Base-by-base conservation (phyloP, 2,113 vertebrate species). In the Chaetodon trifascialis region DNA sequence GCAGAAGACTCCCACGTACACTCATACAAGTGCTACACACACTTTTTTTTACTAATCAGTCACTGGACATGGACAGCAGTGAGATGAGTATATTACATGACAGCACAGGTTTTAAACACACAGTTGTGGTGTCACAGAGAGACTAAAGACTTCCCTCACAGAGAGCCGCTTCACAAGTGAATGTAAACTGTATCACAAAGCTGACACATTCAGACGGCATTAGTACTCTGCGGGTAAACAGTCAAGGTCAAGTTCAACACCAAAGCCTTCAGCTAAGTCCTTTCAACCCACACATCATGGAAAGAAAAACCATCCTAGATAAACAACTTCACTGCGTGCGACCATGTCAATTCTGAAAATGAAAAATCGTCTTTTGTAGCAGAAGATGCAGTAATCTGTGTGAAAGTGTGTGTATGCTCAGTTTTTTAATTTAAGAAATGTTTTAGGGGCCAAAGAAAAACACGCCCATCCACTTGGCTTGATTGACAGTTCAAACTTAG, bases 101-200 rank as follows among this genome's bases (percentile, higher is more conserved):
- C 47, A 23, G 21, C 73, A 14, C 54, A 40, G 64, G 59, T 51
- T 64, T 74, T 21, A 66, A 68, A 67, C 42, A n/a, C 52, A 67
- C 2, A 14, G 49, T 11, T 11, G 25, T 42, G 69, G 34, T 38
- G 54, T 83, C 68, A 79, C 44, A 75, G 80, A 79, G 19, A 73
- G 82, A 76, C 42, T 67, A 25, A 83, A 88, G 81, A 79, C 34
- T 69, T 74, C 47, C 44, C 74, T 85, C 86, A 36, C 30, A 17
- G 34, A 75, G 71, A 51, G 69, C 44, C 14, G 56, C 70, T 80
- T 94, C 90, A 85, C 94, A 87, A 2, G 73, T 71, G 65, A 75
- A 86, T 72, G 92, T 75, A 66, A 91, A 89, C 89, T 91, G 72
- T 88, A 67, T 89, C 93, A 93, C 86, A 88, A 91, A 89, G 90